Conservation (phyloP, 1,140 invertebrate species). For the Linepithema humile region DNA sequence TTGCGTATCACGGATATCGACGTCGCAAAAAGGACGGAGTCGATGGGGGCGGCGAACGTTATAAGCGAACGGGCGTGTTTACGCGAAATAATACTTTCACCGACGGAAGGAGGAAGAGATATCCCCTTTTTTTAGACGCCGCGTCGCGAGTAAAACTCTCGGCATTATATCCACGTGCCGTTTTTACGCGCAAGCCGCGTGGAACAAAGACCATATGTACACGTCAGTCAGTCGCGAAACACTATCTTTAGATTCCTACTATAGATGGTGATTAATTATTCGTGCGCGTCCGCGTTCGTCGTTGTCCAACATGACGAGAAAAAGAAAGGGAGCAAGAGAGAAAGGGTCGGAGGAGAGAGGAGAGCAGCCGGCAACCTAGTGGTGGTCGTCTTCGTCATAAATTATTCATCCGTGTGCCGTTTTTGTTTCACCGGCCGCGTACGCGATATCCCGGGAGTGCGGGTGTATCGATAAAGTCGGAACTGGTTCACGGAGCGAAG, state of each 20-base stretch:
- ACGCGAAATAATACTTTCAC: conserved; percentile 33
- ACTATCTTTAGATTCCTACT: conserved; percentile 59
- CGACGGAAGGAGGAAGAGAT: background rate
- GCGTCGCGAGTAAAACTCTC: conserved; percentile 19
- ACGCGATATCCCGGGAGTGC: conserved; percentile 53
- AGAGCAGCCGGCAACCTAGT: conserved; percentile 34
- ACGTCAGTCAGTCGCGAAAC: conserved; percentile 55
- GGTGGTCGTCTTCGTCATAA: conserved; percentile 40
- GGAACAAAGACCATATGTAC: conserved; percentile 57
- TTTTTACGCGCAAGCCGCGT: conserved; percentile 36
- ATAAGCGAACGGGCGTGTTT: conserved; percentile 21
- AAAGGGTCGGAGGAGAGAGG: too few species aligned
- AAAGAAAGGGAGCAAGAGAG: background rate
- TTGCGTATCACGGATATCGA: conserved; percentile 34
- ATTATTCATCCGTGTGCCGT: conserved; percentile 55
- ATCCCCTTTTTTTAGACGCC: conserved; percentile 1
- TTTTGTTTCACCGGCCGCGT: conserved; percentile 47
- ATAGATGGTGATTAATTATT: conserved; percentile 60
- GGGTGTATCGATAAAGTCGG: conserved; percentile 55
- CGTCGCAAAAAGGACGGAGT: conserved; percentile 2
- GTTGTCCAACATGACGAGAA: conserved; percentile 14
- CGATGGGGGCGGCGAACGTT: background rate
- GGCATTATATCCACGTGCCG: conserved; percentile 46
- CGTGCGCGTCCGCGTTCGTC: conserved; percentile 52
- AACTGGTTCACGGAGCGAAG: conserved; percentile 47